Percentiles rank a stretch among this genome's conserved stretches.
Conservation (phyloP, 2,113 vertebrate genomes). For the Haliaeetus leucogaster region DNA sequence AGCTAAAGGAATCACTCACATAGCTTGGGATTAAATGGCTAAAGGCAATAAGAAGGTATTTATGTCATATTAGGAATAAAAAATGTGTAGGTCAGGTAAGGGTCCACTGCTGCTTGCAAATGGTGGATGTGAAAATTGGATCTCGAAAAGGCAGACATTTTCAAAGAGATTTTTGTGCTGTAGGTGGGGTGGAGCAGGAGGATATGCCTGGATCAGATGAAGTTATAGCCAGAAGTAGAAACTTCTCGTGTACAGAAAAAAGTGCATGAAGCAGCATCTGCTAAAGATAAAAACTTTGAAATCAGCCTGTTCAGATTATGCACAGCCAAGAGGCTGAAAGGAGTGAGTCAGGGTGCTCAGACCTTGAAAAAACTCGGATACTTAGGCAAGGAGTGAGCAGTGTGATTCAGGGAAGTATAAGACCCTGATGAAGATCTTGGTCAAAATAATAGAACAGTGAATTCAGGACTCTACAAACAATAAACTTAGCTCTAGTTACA, state of each 20-base stretch:
- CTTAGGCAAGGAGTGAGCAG: not conserved
- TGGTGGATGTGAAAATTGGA: not conserved
- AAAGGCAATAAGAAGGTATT: not conserved
- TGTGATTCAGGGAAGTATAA: not conserved
- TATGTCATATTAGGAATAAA: not conserved
- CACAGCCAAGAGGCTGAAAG: not conserved
- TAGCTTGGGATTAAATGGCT: not conserved
- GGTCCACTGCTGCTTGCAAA: not conserved
- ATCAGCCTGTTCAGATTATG: not conserved
- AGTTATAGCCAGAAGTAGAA: not conserved
- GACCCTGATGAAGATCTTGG: not conserved
- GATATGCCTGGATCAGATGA: not conserved
- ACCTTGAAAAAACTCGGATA: not conserved
- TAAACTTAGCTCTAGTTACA: not conserved
- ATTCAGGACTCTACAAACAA: not conserved
- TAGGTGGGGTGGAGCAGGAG: not conserved
- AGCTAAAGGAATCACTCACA: not conserved
- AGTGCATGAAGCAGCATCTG: not conserved
- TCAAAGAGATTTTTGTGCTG: not conserved
- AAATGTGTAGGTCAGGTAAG: not conserved
- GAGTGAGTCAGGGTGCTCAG: not conserved
- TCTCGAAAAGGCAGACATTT: not conserved
- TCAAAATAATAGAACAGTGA: not conserved
- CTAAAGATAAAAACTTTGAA: not conserved
- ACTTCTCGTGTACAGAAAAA: not conserved